Evolutionary conservation across 2,113 vertebrate genomes (phyloP), one percentile per base, ranked within the genome.

Genomic region (Egretta garzetta): DNA sequence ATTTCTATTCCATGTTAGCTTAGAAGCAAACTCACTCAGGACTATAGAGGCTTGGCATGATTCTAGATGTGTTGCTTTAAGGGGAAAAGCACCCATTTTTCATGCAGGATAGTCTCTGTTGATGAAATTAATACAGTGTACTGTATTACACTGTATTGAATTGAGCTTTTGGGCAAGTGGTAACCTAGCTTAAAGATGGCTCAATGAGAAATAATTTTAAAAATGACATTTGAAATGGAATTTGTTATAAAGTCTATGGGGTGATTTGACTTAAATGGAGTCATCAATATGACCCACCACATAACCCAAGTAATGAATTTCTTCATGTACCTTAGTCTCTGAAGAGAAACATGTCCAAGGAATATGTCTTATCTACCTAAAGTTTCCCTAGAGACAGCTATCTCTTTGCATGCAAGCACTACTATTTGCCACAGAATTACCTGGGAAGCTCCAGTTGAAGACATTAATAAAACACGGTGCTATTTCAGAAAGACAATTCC

Each of bases 251-350:
- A 85, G 50, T 80, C 64, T 79, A 50, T 63, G 12, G 10, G 28
- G 56, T 71, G 33, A 86, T 86, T 89, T 93, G 28, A 52, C 76
- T 93, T 88, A 88, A 89, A 81, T 62, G n/a, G 37, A 91, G 68
- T 58, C 80, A 84, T 93, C 73, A 88, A 71, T 91, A 86, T 66
- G 55, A 93, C 68, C 35, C 26, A 86, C 10, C 66, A 77, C 27
- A 88, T 71, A 92, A 75, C 22, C 37, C 43, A 79, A 87, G 66
- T 76, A 95, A 96, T 80, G 8, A 85, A 85, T 93, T 94, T 79
- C 17, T 95, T 79, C 64, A 24, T n/a, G 56, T 68, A 55, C 18
- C 18, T 55, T 86, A 62, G 74, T 88, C 62, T 80, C 74, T 60
- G 70, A 93, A 93, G 53, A 90, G 79, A 90, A 92, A 90, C 62